Conservation (phyloP, 2,888 invertebrate genomes). For the Drosophila falleni region DNA sequence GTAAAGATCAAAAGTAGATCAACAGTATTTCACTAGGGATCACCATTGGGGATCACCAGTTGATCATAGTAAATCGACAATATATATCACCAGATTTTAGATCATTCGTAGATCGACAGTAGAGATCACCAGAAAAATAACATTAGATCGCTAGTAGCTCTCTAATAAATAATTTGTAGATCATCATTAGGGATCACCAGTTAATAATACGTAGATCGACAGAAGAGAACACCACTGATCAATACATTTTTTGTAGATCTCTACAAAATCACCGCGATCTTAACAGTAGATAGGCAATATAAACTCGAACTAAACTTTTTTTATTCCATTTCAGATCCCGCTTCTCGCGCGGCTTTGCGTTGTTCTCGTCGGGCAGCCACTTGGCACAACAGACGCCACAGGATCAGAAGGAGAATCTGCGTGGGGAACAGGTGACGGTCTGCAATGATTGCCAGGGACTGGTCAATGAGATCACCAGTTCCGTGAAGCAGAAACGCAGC, state of each 20-base stretch:
- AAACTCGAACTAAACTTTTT: too few species aligned
- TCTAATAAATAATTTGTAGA: not conserved
- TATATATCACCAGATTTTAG: not conserved
- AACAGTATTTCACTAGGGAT: too few species aligned
- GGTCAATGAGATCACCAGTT: conserved; percentile 97
- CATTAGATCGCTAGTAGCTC: not conserved
- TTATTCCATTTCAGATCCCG: conserved; percentile 86
- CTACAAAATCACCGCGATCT: too few species aligned
- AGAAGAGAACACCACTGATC: not conserved
- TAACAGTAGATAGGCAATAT: too few species aligned
- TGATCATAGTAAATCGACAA: too few species aligned
- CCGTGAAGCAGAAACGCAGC: conserved; percentile 91
- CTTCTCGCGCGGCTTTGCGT: conserved; percentile 88
- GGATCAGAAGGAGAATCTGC: conserved; percentile 88
- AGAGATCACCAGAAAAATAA: not conserved
- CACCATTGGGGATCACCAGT: not conserved
- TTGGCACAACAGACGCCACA: conserved; percentile 79
- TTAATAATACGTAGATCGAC: not conserved
- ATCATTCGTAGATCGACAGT: not conserved
- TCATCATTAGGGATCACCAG: not conserved
- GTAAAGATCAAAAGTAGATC: not conserved
- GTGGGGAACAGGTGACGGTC: conserved; percentile 94
- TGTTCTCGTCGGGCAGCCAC: conserved; percentile 86
- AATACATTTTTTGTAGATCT: too few species aligned
- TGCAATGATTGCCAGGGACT: conserved; percentile 98